Evolutionary conservation across 2,888 invertebrate genomes (phyloP).

Genomic region (Schizaphis graminum): DNA sequence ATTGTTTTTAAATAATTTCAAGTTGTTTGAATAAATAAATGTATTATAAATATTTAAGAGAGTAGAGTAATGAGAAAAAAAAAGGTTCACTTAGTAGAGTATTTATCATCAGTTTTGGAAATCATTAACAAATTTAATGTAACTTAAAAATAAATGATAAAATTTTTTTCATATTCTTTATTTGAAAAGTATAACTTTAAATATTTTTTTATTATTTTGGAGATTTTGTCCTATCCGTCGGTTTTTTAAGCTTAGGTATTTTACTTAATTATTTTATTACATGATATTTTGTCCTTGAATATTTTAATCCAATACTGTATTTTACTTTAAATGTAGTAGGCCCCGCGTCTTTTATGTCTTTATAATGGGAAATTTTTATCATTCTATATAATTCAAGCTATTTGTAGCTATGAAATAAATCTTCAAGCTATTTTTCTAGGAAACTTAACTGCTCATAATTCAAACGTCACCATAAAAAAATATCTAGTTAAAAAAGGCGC

Average conservation of each 20-base stretch:
- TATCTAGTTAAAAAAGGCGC: neutral
- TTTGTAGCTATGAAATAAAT: neutral
- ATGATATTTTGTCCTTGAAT: too few relatives aligned
- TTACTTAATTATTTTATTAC: too few relatives aligned
- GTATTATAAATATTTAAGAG: neutral
- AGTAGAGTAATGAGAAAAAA: neutral
- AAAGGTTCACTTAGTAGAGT: neutral
- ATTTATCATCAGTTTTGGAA: neutral
- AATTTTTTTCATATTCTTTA: neutral
- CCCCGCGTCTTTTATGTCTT: neutral
- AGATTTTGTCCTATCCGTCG: neutral
- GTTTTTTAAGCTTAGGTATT: too few relatives aligned
- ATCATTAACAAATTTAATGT: slow-evolving; percentile 1
- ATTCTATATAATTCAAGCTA: neutral
- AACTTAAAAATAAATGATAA: neutral
- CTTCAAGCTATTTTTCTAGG: neutral
- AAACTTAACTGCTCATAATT: neutral
- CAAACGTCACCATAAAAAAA: neutral
- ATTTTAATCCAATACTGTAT: neutral
- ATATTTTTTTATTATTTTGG: neutral
- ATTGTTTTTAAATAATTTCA: too few relatives aligned
- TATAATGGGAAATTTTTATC: neutral
- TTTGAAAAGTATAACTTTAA: neutral
- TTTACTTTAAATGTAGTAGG: neutral
- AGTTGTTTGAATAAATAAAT: neutral